Evolutionary conservation across 2,888 invertebrate species (phyloP).

Genomic region (Poecilus cupreus): DNA sequence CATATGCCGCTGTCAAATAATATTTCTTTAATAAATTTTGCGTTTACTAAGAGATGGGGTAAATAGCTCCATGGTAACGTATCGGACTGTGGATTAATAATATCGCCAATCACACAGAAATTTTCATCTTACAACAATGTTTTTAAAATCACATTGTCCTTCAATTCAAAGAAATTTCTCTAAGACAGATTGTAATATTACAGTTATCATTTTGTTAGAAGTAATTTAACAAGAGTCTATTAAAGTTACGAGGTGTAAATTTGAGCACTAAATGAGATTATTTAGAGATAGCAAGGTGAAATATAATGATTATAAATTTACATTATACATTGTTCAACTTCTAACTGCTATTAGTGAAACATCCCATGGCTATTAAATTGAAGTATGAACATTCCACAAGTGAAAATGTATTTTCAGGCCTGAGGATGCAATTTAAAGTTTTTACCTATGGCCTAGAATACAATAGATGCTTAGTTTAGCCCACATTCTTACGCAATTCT

Average conservation of each 20-base stretch:
- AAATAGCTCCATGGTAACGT: too few relatives aligned
- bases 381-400: background rate
- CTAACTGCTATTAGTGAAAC: conserved; percentile 15
- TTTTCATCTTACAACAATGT: too few relatives aligned
- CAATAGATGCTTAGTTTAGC: too few relatives aligned
- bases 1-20: too few relatives aligned
- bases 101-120: too few relatives aligned
- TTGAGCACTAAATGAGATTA: background rate
- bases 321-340: background rate
- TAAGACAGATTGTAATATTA: background rate
- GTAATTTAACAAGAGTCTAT: background rate
- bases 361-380: background rate
- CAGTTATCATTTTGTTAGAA: background rate
- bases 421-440: background rate
- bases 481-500: too few relatives aligned
- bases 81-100: too few relatives aligned
- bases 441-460: conserved; percentile 3
- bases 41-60: too few relatives aligned
- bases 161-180: background rate
- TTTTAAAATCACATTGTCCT: too few relatives aligned
- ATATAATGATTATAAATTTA: conserved; percentile 15
- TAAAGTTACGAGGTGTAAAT: background rate
- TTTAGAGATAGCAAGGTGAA: conserved; percentile 1
- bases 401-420: conserved; percentile 17
- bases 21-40: too few relatives aligned